phyloP scores from a whole-genome alignment of 2,888 invertebrate genomes.

The Tenodera sinensis region DNA sequence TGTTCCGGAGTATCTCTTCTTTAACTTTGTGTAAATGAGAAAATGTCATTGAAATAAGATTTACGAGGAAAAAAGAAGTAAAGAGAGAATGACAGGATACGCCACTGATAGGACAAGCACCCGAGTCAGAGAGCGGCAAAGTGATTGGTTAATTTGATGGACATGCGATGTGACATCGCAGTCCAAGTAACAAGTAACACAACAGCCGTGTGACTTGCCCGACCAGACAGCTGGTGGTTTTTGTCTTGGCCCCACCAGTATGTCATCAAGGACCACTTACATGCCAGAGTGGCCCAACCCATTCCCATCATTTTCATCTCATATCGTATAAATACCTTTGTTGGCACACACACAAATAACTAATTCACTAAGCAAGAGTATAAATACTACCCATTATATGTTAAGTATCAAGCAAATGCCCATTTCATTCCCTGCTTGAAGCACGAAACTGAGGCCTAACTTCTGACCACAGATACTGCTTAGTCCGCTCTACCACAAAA shows the following conservation, averaged over 20 bases:
- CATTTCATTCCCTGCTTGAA: neutral
- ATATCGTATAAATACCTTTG: neutral
- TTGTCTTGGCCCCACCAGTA: neutral
- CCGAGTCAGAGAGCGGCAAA: neutral
- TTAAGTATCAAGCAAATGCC: neutral
- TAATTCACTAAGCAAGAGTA: neutral
- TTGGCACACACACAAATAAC: neutral
- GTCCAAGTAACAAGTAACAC: neutral
- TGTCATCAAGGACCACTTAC: neutral
- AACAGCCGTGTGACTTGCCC: neutral
- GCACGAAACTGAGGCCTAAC: neutral
- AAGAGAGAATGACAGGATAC: neutral
- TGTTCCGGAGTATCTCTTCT: too few relatives aligned
- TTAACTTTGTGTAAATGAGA: too few relatives aligned
- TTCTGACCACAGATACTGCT: neutral
- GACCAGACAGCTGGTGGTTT: neutral
- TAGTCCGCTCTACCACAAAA: neutral
- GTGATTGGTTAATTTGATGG: constrained; percentile 1
- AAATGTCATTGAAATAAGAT: neutral
- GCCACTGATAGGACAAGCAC: neutral
- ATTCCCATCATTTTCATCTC: neutral
- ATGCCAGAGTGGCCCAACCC: neutral
- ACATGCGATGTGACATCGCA: neutral
- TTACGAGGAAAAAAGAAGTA: neutral
- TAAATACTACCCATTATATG: neutral